Evolutionary conservation across 2,888 invertebrate genomes (phyloP), one percentile per base, ranked within the genome.

Genomic region (Dichetophora obliterata): DNA sequence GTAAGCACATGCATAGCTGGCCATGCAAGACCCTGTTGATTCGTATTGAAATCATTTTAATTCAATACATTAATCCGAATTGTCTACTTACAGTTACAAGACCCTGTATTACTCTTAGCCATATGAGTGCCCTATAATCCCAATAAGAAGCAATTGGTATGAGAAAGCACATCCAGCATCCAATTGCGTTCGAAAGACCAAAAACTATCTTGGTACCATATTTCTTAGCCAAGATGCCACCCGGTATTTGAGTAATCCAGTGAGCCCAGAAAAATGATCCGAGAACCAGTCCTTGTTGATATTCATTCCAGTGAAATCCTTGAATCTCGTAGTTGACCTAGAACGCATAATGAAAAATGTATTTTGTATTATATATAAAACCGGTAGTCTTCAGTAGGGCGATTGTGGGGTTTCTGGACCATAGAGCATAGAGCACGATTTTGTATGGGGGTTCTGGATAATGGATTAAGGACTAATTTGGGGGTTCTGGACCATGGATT

Each of bases 1-100:
- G 94, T 93, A 90, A 96, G 91, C 31, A 93, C 91, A 86, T 95
- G 94, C 94, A 95, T 94, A 3, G 94, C 92, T 2, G 95, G 95
- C 92, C 94, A 95, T 5, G 92, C 90, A 31, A 93, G 91, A 4
- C 93, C 93, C 93, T 93, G 77, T 22, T 68, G 1, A 50, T 34
- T 34, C 31, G 37, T 16, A 65, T 69, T 31, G 16, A 31, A 24
- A 5, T 24, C 1, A 63, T 31, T 65, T 14, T 37, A 34, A 8
- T 16, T 65, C 37, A 37, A 66, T 1, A 0, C 3, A 9, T 69
- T 5, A 52, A 69, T 14, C 0, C 9, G 4, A 8, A 27, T 14
- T 57, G 0, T 68, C 4, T n/a, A 90, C 91, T 90, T 88, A 94
- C 94, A 84, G 93, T 92, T 73, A 93, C 88, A 5, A 94, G 83